Evolutionary conservation across 2,888 invertebrate species (phyloP).

Genomic region (Fragum whitleyi): DNA sequence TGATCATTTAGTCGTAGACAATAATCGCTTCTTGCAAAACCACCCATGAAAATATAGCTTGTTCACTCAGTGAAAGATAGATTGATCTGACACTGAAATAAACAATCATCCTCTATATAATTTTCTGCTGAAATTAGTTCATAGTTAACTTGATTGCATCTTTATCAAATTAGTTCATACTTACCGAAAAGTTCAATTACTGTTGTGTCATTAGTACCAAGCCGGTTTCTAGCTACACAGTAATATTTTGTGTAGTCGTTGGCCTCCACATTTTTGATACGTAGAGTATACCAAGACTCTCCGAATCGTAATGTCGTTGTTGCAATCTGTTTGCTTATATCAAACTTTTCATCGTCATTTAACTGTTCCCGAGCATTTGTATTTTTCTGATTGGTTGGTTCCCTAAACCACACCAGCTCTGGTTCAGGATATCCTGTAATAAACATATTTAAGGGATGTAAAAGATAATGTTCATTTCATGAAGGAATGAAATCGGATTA

Average conservation of each 20-base stretch:
- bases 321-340: slow-evolving; percentile 78
- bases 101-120: too few species aligned
- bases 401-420: slow-evolving; percentile 77
- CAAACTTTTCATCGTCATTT: slow-evolving; percentile 80
- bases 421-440: slow-evolving; percentile 81
- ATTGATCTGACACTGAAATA: too few species aligned
- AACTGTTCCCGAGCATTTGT: slow-evolving; percentile 66
- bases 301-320: slow-evolving; percentile 73
- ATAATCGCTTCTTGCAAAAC: too few species aligned
- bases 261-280: slow-evolving; percentile 82
- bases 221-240: slow-evolving; percentile 80
- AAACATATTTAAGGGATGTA: too few species aligned
- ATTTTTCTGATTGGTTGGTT: slow-evolving; percentile 54
- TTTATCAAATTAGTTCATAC: too few species aligned
- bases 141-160: too few species aligned
- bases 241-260: slow-evolving; percentile 81
- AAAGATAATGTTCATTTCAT: background rate
- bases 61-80: too few species aligned
- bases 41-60: too few species aligned
- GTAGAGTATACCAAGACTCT: slow-evolving; percentile 82
- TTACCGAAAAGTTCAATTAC: slow-evolving; percentile 80
- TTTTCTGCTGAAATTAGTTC: too few species aligned
- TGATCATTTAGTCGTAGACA: too few species aligned
- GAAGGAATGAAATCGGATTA: too few species aligned
- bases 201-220: slow-evolving; percentile 70